phyloP scores from a whole-genome alignment of 2,888 invertebrate genomes.

The Chymomyza caudatula region DNA sequence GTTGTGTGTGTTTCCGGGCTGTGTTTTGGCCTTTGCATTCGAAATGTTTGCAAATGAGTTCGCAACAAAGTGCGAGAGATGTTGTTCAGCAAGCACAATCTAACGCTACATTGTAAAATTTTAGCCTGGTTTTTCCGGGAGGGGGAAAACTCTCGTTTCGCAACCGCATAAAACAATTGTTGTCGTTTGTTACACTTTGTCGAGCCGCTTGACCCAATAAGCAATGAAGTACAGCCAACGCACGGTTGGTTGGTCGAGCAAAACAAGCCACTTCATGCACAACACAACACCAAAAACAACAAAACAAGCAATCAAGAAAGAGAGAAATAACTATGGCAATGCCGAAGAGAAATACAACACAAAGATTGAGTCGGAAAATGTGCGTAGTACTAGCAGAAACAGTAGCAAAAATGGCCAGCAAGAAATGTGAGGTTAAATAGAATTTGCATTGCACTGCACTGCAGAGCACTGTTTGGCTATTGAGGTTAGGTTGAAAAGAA shows the following conservation, averaged over 20 bases:
- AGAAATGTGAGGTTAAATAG: neutral
- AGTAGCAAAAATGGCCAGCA: neutral
- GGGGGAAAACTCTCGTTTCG: too few species aligned
- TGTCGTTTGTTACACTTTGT: conserved; percentile 51
- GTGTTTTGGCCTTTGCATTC: neutral
- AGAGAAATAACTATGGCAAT: neutral
- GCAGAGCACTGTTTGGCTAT: neutral
- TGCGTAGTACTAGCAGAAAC: neutral
- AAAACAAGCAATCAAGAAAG: conserved; percentile 10
- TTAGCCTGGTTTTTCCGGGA: neutral
- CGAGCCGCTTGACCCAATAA: conserved; percentile 62
- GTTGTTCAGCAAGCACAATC: neutral
- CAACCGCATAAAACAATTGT: conserved; percentile 53
- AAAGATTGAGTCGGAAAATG: neutral
- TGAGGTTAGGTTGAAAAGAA: neutral
- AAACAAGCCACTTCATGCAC: conserved; percentile 45
- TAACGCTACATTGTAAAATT: neutral
- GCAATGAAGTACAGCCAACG: conserved; percentile 35
- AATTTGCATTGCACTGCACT: neutral
- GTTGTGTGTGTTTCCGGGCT: neutral
- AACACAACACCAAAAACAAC: conserved; percentile 36
- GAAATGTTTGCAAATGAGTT: neutral
- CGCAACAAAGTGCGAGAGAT: neutral
- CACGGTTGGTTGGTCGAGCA: conserved; percentile 1
- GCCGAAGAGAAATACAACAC: neutral